phyloP scores from a whole-genome alignment of 2,888 invertebrate genomes.

The Andrena chrysosceles region DNA sequence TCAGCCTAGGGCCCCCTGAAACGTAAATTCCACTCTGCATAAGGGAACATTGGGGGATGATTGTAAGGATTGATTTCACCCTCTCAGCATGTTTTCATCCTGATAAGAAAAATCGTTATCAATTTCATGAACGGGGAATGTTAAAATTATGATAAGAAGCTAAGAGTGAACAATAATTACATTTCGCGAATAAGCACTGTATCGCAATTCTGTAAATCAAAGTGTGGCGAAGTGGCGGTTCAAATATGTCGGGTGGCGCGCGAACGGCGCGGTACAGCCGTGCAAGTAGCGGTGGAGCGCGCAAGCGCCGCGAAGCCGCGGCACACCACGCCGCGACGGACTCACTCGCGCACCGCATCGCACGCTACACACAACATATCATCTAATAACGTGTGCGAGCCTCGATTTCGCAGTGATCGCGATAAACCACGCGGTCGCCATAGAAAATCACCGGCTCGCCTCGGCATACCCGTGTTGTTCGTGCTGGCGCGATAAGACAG shows the following conservation, averaged over 20 bases:
- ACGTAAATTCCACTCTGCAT: too few relatives aligned
- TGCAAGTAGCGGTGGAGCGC: slow-evolving; percentile 57
- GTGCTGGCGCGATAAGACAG: slow-evolving; percentile 15
- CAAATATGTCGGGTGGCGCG: slow-evolving; percentile 28
- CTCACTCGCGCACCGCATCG: slow-evolving; percentile 84
- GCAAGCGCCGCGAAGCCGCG: slow-evolving; percentile 83
- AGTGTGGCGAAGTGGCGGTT: not conserved
- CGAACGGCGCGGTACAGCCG: slow-evolving; percentile 22
- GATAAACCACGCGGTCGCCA: slow-evolving; percentile 76
- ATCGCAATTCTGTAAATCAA: not conserved
- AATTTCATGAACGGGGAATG: too few relatives aligned
- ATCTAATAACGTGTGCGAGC: slow-evolving; percentile 70
- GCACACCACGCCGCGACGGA: slow-evolving; percentile 82
- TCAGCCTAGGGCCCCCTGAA: too few relatives aligned
- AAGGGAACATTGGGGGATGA: too few relatives aligned
- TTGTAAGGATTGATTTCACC: too few relatives aligned
- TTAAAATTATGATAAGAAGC: too few relatives aligned
- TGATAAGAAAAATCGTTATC: too few relatives aligned
- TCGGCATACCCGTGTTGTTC: slow-evolving; percentile 26
- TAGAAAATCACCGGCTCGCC: slow-evolving; percentile 54
- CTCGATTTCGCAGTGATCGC: slow-evolving; percentile 74
- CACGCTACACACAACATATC: slow-evolving; percentile 83
- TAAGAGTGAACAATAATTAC: too few relatives aligned
- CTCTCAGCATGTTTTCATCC: too few relatives aligned
- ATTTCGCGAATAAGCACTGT: too few relatives aligned